Evolutionary conservation across 2,113 vertebrate genomes (phyloP).

Genomic region (Apteryx mantelli): DNA sequence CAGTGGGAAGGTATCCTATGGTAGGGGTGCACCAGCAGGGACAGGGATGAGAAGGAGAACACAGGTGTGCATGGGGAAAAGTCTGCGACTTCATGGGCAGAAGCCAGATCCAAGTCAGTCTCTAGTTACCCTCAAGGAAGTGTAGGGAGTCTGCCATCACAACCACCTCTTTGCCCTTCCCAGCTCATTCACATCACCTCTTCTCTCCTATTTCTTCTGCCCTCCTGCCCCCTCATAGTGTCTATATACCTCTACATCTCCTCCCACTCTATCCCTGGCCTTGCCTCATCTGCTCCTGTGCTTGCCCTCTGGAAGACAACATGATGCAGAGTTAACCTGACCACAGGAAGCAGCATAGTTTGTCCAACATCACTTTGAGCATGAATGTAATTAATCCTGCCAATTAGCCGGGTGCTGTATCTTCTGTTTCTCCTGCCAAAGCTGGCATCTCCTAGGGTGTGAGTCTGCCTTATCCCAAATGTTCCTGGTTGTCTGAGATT

Average conservation of each 20-base stretch:
- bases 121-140: neutral
- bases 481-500: no score
- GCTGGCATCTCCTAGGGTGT: neutral
- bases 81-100: neutral
- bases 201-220: neutral
- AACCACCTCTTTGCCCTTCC: neutral
- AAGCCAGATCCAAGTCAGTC: neutral
- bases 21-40: neutral
- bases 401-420: neutral
- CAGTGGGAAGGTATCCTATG: neutral
- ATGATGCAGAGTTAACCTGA: neutral
- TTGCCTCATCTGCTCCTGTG: neutral
- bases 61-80: neutral
- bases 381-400: neutral
- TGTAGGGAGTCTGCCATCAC: neutral
- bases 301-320: no score
- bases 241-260: fast-evolving
- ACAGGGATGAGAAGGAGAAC: neutral
- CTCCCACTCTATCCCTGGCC: fast-evolving
- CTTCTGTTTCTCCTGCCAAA: fast-evolving
- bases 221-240: no score
- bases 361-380: neutral
- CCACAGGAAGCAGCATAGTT: neutral
- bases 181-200: neutral
- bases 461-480: neutral